These are phyloP conservation scores for Odontothrips loti DNA, from an alignment of 2,888 invertebrate species.

Conservation along the genomic window DNA sequence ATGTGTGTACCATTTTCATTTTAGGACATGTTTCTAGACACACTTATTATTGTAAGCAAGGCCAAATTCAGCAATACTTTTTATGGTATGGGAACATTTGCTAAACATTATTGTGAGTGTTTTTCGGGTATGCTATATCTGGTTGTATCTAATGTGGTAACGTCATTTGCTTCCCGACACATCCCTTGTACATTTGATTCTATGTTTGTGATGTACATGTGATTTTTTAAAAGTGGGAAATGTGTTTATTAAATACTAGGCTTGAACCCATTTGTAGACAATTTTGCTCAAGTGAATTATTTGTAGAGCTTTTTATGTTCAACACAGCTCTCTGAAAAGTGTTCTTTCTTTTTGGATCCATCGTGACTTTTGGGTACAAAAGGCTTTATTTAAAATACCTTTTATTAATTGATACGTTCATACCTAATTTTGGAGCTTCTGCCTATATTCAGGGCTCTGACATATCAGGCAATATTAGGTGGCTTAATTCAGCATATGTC, in stretches of 20 bases:
- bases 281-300: slow-evolving; percentile 12
- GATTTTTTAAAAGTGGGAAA: neutral
- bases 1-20: neutral
- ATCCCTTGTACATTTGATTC: neutral
- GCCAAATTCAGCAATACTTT: slow-evolving; percentile 17
- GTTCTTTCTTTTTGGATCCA: too few species aligned
- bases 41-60: slow-evolving; percentile 4
- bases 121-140: neutral
- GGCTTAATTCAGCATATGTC: neutral
- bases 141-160: neutral
- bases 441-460: neutral
- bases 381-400: too few species aligned
- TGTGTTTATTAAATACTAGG: neutral
- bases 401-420: too few species aligned
- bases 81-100: slow-evolving; percentile 7
- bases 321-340: too few species aligned
- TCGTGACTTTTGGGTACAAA: too few species aligned
- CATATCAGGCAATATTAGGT: neutral
- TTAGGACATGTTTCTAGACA: neutral
- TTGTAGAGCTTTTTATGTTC: neutral
- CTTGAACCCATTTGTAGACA: neutral
- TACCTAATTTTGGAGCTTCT: too few species aligned
- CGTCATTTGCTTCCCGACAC: neutral
- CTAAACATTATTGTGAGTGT: neutral
- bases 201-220: neutral